Conservation (phyloP, 2,113 vertebrate genomes). For the Forbesichthys agassizii region DNA sequence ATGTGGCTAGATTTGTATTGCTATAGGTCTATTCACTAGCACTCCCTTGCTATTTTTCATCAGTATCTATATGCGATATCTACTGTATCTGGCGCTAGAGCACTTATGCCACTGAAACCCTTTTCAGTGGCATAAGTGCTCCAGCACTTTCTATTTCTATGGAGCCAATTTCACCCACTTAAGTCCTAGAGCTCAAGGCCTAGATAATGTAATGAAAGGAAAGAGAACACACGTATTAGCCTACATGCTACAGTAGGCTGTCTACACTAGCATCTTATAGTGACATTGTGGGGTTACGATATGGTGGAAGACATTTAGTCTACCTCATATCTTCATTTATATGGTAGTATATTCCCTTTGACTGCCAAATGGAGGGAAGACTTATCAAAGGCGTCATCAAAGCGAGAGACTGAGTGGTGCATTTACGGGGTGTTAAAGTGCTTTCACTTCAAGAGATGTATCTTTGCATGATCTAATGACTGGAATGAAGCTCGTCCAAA, state of each 20-base stretch:
- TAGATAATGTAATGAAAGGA: neutral
- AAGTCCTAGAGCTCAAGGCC: neutral
- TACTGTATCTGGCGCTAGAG: neutral
- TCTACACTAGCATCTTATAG: neutral
- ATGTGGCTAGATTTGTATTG: too few relatives aligned
- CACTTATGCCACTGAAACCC: neutral
- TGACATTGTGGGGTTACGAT: conserved; percentile 28
- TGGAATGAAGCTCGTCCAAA: conserved; percentile 57
- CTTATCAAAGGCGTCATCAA: conserved; percentile 69
- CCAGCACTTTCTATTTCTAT: too few relatives aligned
- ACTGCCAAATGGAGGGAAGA: conserved; percentile 61
- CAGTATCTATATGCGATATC: neutral
- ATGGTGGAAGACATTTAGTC: conserved; percentile 41
- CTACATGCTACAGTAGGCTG: neutral
- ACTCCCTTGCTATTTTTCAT: neutral
- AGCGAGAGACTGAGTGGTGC: conserved; percentile 55
- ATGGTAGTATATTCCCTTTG: conserved; percentile 58
- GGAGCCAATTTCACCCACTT: neutral
- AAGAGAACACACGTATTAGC: neutral
- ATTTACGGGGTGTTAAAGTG: conserved; percentile 63
- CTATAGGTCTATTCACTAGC: too few relatives aligned
- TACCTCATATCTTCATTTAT: conserved; percentile 56
- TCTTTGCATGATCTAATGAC: conserved; percentile 61
- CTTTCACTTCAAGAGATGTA: conserved; percentile 51
- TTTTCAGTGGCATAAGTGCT: too few relatives aligned